Percentiles rank a stretch among this genome's conserved stretches.
Conservation (phyloP, 2,888 invertebrate genomes). For the Leptinotarsa peninsularis region DNA sequence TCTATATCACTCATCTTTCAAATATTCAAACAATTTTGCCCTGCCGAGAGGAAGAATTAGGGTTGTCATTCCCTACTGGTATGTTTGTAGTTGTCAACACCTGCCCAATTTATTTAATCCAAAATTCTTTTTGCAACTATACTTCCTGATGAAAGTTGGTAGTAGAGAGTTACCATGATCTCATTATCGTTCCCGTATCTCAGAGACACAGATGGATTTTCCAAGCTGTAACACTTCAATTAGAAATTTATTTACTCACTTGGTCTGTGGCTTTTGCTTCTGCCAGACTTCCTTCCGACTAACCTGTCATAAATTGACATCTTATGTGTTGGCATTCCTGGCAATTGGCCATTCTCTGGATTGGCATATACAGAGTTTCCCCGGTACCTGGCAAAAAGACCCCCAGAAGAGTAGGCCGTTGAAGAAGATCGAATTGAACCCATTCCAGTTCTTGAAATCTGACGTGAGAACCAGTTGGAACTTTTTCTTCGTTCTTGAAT, state of each 20-base stretch:
- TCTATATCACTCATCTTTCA: no score
- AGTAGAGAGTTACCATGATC: no score
- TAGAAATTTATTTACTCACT: conserved; percentile 41
- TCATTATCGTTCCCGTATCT: no score
- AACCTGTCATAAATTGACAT: conserved; percentile 87
- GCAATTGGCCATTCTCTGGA: conserved; percentile 67
- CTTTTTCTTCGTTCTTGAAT: conserved; percentile 83
- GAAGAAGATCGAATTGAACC: conserved; percentile 88
- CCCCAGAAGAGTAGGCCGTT: conserved; percentile 85
- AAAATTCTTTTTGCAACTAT: no score
- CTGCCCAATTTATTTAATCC: no score
- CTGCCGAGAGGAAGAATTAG: no score
- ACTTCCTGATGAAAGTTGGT: no score
- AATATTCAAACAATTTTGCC: no score
- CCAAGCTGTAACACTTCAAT: no score
- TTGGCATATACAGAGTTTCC: conserved; percentile 80
- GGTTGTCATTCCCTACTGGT: no score
- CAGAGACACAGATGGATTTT: no score
- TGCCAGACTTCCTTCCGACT: conserved; percentile 83
- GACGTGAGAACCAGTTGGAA: conserved; percentile 87
- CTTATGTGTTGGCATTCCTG: conserved; percentile 72
- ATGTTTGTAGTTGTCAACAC: no score
- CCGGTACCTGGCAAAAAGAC: conserved; percentile 80
- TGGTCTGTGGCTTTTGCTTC: conserved; percentile 64
- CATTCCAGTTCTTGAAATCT: conserved; percentile 86